A percentile compares a stretch with the other conserved stretches of the same genome.
These are phyloP conservation scores for Camptogramma bilineatum DNA, from an alignment of 2,888 invertebrate species.

Conservation along the genomic window DNA sequence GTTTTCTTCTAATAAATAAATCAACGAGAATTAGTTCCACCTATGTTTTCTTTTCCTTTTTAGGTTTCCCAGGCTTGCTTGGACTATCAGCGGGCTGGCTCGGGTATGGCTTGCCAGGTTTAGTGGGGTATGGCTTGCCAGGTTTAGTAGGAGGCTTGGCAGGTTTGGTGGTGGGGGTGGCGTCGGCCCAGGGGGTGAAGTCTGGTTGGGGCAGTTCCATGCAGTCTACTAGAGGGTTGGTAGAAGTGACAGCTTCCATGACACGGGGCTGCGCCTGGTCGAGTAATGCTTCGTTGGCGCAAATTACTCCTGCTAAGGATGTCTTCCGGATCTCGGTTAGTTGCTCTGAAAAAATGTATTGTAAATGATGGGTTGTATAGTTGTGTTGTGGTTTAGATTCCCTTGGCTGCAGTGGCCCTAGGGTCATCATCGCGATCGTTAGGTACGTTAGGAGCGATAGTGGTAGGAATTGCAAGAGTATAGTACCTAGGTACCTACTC, in stretches of 20 bases:
- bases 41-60: conserved; percentile 35
- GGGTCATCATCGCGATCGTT: too few relatives aligned
- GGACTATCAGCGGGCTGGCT: conserved; percentile 16
- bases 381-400: not conserved
- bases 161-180: conserved; percentile 7
- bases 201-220: conserved; percentile 84
- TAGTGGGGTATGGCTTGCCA: conserved; percentile 19
- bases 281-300: conserved; percentile 90
- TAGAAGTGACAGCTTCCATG: conserved; percentile 87
- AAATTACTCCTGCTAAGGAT: conserved; percentile 90
- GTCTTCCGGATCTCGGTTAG: conserved; percentile 92
- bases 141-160: conserved; percentile 23
- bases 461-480: too few relatives aligned
- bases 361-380: not conserved
- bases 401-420: too few relatives aligned
- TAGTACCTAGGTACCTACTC: too few relatives aligned
- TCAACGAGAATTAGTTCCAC: not conserved
- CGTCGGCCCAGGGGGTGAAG: conserved; percentile 85
- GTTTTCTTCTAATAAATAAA: not conserved
- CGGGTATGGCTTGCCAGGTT: conserved; percentile 4
- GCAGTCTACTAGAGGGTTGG: conserved; percentile 88
- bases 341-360: conserved; percentile 86
- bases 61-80: conserved; percentile 11
- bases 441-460: too few relatives aligned
- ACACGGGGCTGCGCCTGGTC: conserved; percentile 87